phyloP scores from a whole-genome alignment of 2,888 invertebrate species.

The Vesta saturnalis region DNA sequence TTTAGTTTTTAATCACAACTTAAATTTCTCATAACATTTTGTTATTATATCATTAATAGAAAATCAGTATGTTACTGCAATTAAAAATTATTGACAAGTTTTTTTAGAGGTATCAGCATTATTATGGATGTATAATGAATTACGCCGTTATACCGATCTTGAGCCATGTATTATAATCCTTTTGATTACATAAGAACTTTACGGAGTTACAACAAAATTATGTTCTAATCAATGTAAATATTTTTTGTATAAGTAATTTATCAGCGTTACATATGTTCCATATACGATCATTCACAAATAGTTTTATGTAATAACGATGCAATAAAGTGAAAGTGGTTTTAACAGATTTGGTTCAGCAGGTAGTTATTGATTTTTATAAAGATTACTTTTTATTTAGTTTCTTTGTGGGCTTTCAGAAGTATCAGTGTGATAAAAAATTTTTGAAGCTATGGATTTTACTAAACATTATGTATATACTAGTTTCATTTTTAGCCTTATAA shows the following conservation, averaged over 20 bases:
- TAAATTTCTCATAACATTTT: no score
- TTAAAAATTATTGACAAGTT: no score
- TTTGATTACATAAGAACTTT: no score
- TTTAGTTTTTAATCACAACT: no score
- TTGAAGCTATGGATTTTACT: not conserved
- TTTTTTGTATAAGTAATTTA: not conserved
- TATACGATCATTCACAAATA: not conserved
- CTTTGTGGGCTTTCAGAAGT: constrained; percentile 22
- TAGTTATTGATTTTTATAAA: constrained; percentile 29
- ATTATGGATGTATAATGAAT: no score
- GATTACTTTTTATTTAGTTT: constrained; percentile 36
- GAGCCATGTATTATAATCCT: no score
- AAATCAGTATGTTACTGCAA: no score
- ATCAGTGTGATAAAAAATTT: constrained; percentile 3
- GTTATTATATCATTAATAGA: no score
- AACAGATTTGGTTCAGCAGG: constrained; percentile 29
- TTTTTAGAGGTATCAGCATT: no score
- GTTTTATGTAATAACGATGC: constrained; percentile 20
- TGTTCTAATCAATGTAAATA: not conserved
- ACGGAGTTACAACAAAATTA: no score
- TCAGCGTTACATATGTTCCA: not conserved
- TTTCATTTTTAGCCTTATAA: constrained; percentile 12
- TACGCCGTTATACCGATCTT: no score
- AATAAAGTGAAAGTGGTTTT: constrained; percentile 41
- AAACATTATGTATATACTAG: not conserved